A percentile compares a stretch with the other conserved stretches of the same genome.
Evolutionary conservation across 2,797 vertebrate species (phyloP).

Genomic region (Allobates femoralis): DNA sequence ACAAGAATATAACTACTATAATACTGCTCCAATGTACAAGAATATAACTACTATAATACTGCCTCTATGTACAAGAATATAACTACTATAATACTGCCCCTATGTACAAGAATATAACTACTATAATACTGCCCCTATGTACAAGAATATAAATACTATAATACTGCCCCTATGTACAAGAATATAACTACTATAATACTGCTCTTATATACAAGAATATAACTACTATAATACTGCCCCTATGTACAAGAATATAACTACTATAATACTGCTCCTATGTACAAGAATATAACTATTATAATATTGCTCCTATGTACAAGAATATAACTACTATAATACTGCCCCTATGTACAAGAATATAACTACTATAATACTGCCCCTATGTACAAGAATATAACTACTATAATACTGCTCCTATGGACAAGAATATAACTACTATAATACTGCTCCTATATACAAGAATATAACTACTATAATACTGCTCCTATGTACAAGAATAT

Average conservation of each 20-base stretch:
- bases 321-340: slow-evolving; percentile 23
- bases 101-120: slow-evolving; percentile 9
- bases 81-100: slow-evolving; percentile 4
- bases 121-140: neutral
- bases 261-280: slow-evolving; percentile 14
- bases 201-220: slow-evolving; percentile 1
- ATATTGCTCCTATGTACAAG: slow-evolving; percentile 17
- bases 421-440: slow-evolving; percentile 9
- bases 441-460: slow-evolving; percentile 8
- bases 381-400: neutral
- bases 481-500: slow-evolving; percentile 4
- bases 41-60: slow-evolving; percentile 18
- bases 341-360: slow-evolving; percentile 18
- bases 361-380: neutral
- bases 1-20: slow-evolving; percentile 16
- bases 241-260: slow-evolving; percentile 21
- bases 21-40: neutral
- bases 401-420: slow-evolving; percentile 10
- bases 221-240: slow-evolving; percentile 5
- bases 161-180: neutral
- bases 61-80: neutral
- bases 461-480: slow-evolving; percentile 8
- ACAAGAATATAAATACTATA: slow-evolving; percentile 15
- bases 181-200: slow-evolving; percentile 12
- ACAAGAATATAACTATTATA: slow-evolving; percentile 21